A percentile compares a stretch with the other conserved stretches of the same genome.
Conservation (phyloP, 2,888 invertebrate genomes). For the Chromoteleia sp. region DNA sequence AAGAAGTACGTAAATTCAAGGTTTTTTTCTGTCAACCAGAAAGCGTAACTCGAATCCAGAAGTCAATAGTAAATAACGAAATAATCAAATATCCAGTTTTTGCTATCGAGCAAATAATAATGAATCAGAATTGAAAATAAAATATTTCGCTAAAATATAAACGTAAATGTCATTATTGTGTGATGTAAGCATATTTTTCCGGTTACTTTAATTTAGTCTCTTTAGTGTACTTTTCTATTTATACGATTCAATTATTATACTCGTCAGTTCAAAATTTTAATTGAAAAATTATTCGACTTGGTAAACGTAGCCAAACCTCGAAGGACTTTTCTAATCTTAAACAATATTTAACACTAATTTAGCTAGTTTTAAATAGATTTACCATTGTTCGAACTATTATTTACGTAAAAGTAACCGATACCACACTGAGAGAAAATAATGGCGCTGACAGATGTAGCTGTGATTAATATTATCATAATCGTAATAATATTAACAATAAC, state of each 20-base stretch:
- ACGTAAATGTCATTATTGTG: constrained; percentile 1
- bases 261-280: neutral
- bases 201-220: neutral
- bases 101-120: constrained; percentile 1
- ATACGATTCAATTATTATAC: too few species aligned
- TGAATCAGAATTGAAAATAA: constrained; percentile 16
- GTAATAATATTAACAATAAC: too few species aligned
- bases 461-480: too few species aligned
- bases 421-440: too few species aligned
- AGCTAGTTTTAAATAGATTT: constrained; percentile 24
- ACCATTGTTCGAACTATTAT: constrained; percentile 27
- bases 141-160: constrained; percentile 9
- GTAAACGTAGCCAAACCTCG: neutral
- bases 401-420: constrained; percentile 21
- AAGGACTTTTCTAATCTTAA: too few species aligned
- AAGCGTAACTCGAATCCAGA: constrained; percentile 47
- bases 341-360: constrained; percentile 17
- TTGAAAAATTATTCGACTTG: neutral
- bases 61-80: constrained; percentile 44
- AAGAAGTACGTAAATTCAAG: constrained; percentile 26
- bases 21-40: constrained; percentile 49
- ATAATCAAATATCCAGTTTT: constrained; percentile 37
- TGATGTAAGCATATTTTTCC: neutral
- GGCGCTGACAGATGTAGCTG: too few species aligned
- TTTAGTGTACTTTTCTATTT: too few species aligned